Evolutionary conservation across 2,888 invertebrate species (phyloP), one percentile per base, ranked within the genome.

Genomic region (Allacma fusca): DNA sequence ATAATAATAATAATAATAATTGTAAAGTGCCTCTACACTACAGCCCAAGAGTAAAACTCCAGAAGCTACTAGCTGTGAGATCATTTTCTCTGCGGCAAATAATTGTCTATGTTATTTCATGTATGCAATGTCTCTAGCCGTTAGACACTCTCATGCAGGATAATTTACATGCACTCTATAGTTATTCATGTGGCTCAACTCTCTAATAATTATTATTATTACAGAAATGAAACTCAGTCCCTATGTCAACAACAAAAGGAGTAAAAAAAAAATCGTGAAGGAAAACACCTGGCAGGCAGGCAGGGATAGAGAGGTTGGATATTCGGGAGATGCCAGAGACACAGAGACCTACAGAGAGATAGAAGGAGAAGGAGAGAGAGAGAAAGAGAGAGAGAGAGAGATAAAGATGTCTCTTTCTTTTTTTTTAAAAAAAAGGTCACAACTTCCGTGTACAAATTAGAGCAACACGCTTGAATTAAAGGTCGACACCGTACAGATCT

Each of bases 401-500:
- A 5, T 50, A 50, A 50, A 50, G 9, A 34, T 34, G 34, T 34
- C 34, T 34, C 34, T 34, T 34, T 34, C 34, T 34, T 7, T 34
- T 34, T 7, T 57, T 71, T 5, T 2, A 26, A 69, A 50, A 57
- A 71, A 50, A 71, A 28, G 71, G 71, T 71, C 71, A 57, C 71
- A 71, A 71, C 71, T 71, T 71, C 71, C 71, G 71, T 69, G 69
- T 43, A 69, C 43, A 43, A 69, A 69, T 69, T 69, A 69, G 69
- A 69, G 43, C 69, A 69, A 69, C 50, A 69, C 43, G 69, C 69
- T 69, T 69, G 69, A 69, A 69, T 69, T 69, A 69, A 69, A 69
- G 69, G 69, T 69, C 69, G 43, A 67, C 29, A 50, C 50, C 16
- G n/a, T 50, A 50, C 50, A 50, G 2, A 50, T 13, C 16, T n/a